A percentile compares a stretch with the other conserved stretches of the same genome.
Evolutionary conservation across 2,888 invertebrate genomes (phyloP).

Genomic region (Cantharis flavilabris): DNA sequence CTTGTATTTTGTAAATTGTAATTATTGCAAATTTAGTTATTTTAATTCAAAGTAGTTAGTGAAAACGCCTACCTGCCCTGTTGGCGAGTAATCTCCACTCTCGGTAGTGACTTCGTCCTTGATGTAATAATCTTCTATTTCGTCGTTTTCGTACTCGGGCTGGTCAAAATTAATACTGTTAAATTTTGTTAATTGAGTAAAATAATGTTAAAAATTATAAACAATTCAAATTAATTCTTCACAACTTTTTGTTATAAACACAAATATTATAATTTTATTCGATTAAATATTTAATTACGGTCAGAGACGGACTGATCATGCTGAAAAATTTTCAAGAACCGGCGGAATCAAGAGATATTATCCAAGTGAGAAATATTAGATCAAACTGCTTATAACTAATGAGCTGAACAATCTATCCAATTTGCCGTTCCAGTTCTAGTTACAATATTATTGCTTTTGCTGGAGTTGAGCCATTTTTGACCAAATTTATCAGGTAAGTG

Average conservation of each 20-base stretch:
- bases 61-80: constrained; percentile 46
- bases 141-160: constrained; percentile 52
- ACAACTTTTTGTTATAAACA: neutral
- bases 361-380: too few species aligned
- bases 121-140: constrained; percentile 50
- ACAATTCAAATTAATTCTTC: neutral
- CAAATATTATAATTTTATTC: neutral
- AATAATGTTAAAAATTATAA: neutral
- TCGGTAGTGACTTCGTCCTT: constrained; percentile 45
- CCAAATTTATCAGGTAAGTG: too few species aligned
- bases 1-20: neutral
- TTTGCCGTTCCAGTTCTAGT: too few species aligned
- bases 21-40: neutral
- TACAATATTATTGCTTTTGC: too few species aligned
- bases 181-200: constrained; percentile 12
- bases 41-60: constrained; percentile 5
- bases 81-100: constrained; percentile 48
- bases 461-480: too few species aligned
- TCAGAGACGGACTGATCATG: neutral
- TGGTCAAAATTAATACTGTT: constrained; percentile 38
- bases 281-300: neutral
- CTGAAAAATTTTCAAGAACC: too few species aligned
- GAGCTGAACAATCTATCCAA: too few species aligned
- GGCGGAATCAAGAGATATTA: too few species aligned
- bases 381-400: too few species aligned